Conservation (phyloP, 2,888 invertebrate species). For the Apomyelois bistriatella region DNA sequence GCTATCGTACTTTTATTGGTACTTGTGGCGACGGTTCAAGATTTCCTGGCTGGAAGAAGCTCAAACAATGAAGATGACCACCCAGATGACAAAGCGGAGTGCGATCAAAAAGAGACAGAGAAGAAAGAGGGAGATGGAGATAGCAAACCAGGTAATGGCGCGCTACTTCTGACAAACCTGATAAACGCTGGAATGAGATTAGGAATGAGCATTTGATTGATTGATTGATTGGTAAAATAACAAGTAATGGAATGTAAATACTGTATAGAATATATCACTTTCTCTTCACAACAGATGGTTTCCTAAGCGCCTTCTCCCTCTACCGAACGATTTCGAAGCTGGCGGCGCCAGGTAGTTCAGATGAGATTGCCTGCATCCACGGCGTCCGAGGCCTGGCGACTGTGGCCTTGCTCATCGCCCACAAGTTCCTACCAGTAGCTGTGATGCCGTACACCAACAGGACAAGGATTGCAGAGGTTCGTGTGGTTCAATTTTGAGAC, state of each 20-base stretch:
- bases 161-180: no score
- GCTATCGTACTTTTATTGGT: constrained; percentile 58
- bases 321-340: constrained; percentile 81
- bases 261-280: no score
- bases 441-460: constrained; percentile 83
- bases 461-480: constrained; percentile 79
- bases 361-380: constrained; percentile 84
- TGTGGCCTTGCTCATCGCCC: constrained; percentile 81
- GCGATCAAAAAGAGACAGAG: constrained; percentile 33
- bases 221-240: no score
- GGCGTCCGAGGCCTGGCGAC: constrained; percentile 84
- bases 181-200: no score
- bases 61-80: constrained; percentile 33
- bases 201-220: no score
- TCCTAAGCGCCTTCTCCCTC: constrained; percentile 82
- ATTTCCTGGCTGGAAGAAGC: constrained; percentile 48
- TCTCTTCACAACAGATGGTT: constrained; percentile 38
- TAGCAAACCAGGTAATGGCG: constrained; percentile 28
- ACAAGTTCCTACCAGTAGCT: constrained; percentile 83
- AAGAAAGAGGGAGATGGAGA: constrained; percentile 26
- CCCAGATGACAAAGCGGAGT: constrained; percentile 35
- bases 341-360: constrained; percentile 67
- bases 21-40: constrained; percentile 66
- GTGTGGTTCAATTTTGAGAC: constrained; percentile 12
- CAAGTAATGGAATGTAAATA: no score